Percentiles rank a stretch among this genome's conserved stretches.
phyloP scores from a whole-genome alignment of 1,140 invertebrate species.

The Ectropis grisescens region DNA sequence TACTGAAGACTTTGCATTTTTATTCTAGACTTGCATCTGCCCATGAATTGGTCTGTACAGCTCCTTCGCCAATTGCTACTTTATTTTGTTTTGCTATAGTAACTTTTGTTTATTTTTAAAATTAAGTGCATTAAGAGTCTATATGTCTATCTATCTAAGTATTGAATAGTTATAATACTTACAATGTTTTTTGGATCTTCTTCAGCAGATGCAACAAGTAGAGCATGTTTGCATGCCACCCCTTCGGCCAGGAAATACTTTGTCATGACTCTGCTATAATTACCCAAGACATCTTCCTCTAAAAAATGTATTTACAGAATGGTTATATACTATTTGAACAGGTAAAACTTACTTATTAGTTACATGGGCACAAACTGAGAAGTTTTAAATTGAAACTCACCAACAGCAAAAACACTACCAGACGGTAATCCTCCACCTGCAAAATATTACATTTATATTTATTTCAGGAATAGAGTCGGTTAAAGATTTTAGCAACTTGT shows the following conservation, averaged over 20 bases:
- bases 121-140: too few species aligned
- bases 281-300: constrained; percentile 86
- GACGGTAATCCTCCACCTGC: constrained; percentile 72
- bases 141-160: too few species aligned
- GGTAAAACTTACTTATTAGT: too few species aligned
- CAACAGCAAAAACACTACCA: constrained; percentile 70
- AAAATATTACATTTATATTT: constrained; percentile 26
- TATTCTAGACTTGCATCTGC: too few species aligned
- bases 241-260: constrained; percentile 90
- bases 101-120: too few species aligned
- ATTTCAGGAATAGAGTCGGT: too few species aligned
- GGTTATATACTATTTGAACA: background rate
- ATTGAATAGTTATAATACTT: too few species aligned
- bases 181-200: constrained; percentile 75
- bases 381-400: constrained; percentile 54
- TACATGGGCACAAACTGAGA: too few species aligned
- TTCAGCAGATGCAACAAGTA: constrained; percentile 82
- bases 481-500: constrained; percentile 1
- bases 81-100: too few species aligned
- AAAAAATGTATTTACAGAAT: constrained; percentile 22
- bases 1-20: too few species aligned
- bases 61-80: too few species aligned
- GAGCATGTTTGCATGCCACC: constrained; percentile 77
- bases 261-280: constrained; percentile 79
- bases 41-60: too few species aligned